Evolutionary conservation across 2,888 invertebrate species (phyloP).

Genomic region (Aleiodes testaceus): DNA sequence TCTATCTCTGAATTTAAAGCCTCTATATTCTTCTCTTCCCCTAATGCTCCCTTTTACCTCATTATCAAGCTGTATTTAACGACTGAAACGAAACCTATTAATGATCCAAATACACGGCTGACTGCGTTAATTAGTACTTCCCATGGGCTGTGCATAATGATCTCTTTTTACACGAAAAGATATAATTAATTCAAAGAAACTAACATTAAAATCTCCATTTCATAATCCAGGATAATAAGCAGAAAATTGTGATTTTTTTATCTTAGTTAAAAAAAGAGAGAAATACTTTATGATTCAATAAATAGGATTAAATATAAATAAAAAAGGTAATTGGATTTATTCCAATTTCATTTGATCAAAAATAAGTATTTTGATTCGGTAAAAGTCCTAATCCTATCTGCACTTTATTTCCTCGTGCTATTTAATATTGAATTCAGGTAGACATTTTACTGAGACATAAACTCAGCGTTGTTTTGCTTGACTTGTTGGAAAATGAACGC

Average conservation of each 20-base stretch:
- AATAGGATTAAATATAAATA: too few relatives aligned
- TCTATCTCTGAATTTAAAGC: background rate
- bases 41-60: background rate
- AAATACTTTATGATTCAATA: too few relatives aligned
- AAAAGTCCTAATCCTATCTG: background rate
- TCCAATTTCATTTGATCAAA: background rate
- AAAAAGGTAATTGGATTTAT: background rate
- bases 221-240: too few relatives aligned
- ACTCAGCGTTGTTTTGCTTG: slow-evolving; percentile 12
- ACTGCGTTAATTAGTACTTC: background rate
- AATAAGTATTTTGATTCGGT: background rate
- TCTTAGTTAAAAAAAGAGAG: too few relatives aligned
- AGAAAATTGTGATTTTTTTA: too few relatives aligned
- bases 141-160: background rate
- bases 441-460: slow-evolving; percentile 15
- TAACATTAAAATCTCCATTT: too few relatives aligned
- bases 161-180: too few relatives aligned
- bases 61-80: slow-evolving; percentile 8
- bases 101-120: background rate
- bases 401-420: background rate
- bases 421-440: slow-evolving; percentile 22
- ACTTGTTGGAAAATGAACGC: slow-evolving; percentile 12
- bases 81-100: slow-evolving; percentile 9
- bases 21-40: background rate
- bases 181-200: too few relatives aligned